phyloP scores from a whole-genome alignment of 2,113 vertebrate genomes.

The Neolamprologus ventralis region DNA sequence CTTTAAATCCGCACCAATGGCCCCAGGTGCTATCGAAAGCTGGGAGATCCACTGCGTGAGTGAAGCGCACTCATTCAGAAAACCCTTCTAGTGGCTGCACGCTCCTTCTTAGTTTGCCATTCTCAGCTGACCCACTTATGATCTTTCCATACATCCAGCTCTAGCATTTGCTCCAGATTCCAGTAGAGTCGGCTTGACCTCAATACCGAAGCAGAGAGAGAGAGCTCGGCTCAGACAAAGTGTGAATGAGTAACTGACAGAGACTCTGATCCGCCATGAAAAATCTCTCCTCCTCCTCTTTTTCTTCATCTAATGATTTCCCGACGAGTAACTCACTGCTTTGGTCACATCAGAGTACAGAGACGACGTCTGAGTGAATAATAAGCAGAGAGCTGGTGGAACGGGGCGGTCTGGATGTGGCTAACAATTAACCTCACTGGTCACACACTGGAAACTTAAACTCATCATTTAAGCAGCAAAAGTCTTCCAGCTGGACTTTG shows the following conservation, averaged over 20 bases:
- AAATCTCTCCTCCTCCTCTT: not conserved
- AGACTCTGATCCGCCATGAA: not conserved
- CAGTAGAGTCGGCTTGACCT: slow-evolving; percentile 7
- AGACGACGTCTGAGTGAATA: not conserved
- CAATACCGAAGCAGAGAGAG: not conserved
- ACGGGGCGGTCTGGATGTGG: not conserved
- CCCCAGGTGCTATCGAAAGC: not conserved
- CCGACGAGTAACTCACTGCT: not conserved
- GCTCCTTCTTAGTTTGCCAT: not conserved
- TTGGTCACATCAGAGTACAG: not conserved
- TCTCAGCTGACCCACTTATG: slow-evolving; percentile 24
- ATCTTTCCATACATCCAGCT: not conserved
- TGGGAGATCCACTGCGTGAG: not conserved
- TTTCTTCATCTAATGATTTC: not conserved
- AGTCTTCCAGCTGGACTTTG: not conserved
- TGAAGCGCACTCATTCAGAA: not conserved
- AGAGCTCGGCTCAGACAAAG: not conserved
- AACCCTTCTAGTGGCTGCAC: not conserved
- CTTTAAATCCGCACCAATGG: not conserved
- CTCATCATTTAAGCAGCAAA: not conserved
- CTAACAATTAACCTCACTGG: not conserved
- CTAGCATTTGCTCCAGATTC: slow-evolving; percentile 19
- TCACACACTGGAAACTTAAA: not conserved
- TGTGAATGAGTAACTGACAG: not conserved
- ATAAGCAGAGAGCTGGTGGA: not conserved